Evolutionary conservation across 2,888 invertebrate species (phyloP).

Genomic region (Erpobdella octoculata): DNA sequence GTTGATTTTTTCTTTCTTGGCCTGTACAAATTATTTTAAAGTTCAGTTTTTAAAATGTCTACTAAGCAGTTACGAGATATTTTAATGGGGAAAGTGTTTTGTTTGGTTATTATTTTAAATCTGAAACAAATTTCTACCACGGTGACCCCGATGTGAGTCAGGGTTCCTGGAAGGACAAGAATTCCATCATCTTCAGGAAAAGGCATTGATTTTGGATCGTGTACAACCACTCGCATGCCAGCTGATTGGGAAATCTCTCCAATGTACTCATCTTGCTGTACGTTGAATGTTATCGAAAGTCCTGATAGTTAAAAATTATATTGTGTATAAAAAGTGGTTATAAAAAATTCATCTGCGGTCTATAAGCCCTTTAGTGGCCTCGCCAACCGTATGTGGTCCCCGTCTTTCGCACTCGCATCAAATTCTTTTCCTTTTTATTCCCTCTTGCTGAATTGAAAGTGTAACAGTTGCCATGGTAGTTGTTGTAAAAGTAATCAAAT

Average conservation of each 20-base stretch:
- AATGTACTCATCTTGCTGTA: conserved; percentile 35
- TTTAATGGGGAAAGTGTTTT: too few species aligned
- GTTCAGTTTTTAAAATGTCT: too few species aligned
- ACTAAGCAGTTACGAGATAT: too few species aligned
- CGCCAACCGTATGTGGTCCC: conserved; percentile 28
- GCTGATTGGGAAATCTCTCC: conserved; percentile 32
- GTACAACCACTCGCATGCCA: conserved; percentile 34
- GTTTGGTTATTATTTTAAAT: too few species aligned
- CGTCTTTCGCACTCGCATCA: conserved; percentile 1
- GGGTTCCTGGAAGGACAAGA: background rate
- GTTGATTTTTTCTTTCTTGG: background rate
- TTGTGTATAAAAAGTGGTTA: background rate
- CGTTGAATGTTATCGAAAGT: conserved; percentile 32
- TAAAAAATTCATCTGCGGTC: background rate
- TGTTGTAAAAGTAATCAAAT: conserved; percentile 30
- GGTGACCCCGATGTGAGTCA: background rate
- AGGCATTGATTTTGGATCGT: conserved; percentile 31
- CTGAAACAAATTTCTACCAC: conserved; percentile 3
- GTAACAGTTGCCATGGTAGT: conserved; percentile 33
- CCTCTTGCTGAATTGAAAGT: conserved; percentile 33
- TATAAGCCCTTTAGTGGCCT: conserved; percentile 5
- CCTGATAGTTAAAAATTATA: conserved; percentile 21
- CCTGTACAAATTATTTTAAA: too few species aligned
- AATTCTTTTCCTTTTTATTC: background rate
- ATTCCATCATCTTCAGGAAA: conserved; percentile 37